Evolutionary conservation across 2,113 vertebrate genomes (phyloP).

Genomic region (Rhinogobius similis): DNA sequence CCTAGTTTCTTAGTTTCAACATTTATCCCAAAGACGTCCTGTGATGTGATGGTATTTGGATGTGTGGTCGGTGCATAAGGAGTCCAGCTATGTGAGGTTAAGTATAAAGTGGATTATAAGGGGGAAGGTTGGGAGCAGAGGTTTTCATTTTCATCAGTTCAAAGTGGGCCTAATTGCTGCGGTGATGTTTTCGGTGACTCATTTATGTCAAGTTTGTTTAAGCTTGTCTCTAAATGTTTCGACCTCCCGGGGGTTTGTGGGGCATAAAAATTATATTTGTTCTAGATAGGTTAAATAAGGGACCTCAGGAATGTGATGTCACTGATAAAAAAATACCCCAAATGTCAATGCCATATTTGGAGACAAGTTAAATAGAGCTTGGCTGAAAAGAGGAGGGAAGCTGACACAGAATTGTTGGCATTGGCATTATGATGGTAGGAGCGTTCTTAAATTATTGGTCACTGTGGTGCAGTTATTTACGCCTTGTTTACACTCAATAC

Average conservation of each 20-base stretch:
- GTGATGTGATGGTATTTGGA: slow-evolving; percentile 67
- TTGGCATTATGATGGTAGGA: background rate
- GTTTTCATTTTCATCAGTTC: slow-evolving; percentile 66
- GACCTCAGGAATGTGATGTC: slow-evolving; percentile 1
- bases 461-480: background rate
- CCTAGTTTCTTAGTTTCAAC: slow-evolving; percentile 62
- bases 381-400: too few relatives aligned
- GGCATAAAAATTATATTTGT: slow-evolving; percentile 6
- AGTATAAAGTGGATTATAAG: slow-evolving; percentile 58
- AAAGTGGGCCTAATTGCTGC: slow-evolving; percentile 66
- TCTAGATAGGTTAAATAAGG: slow-evolving; percentile 1
- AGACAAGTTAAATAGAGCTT: background rate
- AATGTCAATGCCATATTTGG: background rate
- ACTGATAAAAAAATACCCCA: background rate
- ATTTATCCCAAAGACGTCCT: slow-evolving; percentile 57
- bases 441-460: background rate
- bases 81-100: slow-evolving; percentile 55
- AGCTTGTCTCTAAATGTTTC: slow-evolving; percentile 19
- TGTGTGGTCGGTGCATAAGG: slow-evolving; percentile 44
- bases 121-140: slow-evolving; percentile 49
- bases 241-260: slow-evolving; percentile 8
- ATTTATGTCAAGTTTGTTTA: slow-evolving; percentile 62
- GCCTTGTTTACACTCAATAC: too few relatives aligned
- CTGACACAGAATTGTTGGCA: background rate
- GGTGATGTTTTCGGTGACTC: slow-evolving; percentile 61